phyloP scores from a whole-genome alignment of 2,797 vertebrate genomes.

The Acanthopagrus latus region DNA sequence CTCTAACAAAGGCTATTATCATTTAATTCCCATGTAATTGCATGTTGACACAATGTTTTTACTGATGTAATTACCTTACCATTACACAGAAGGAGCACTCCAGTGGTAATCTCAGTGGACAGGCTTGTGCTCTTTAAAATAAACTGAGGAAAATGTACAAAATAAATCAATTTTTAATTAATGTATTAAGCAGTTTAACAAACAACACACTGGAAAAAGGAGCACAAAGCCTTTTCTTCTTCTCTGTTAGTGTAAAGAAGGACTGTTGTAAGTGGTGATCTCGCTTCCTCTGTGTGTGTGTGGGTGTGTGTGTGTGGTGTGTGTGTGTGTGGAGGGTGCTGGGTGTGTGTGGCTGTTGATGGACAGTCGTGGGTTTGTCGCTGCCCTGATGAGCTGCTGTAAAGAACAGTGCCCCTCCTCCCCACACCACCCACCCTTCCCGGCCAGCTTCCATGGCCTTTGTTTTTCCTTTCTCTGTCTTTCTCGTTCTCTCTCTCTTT shows the following conservation, averaged over 20 bases:
- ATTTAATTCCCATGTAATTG: constrained; percentile 77
- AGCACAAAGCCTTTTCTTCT: constrained; percentile 65
- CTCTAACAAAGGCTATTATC: constrained; percentile 69
- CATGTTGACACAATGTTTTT: constrained; percentile 71
- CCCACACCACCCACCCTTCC: constrained; percentile 75
- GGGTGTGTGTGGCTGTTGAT: constrained; percentile 71
- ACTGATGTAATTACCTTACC: constrained; percentile 73
- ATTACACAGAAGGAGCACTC: constrained; percentile 53
- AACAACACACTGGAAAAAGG: constrained; percentile 57
- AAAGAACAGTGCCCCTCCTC: constrained; percentile 76
- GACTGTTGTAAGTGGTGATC: constrained; percentile 42
- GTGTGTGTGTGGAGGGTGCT: constrained; percentile 25
- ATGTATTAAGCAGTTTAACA: constrained; percentile 62
- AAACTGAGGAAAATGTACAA: constrained; percentile 55
- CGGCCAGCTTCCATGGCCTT: constrained; percentile 80
- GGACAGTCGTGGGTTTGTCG: constrained; percentile 84
- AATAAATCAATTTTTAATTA: constrained; percentile 68
- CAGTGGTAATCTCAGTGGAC: constrained; percentile 64
- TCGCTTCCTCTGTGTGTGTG: background rate
- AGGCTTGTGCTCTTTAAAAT: constrained; percentile 48
- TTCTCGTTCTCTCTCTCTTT: constrained; percentile 34
- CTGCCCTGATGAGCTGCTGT: constrained; percentile 84
- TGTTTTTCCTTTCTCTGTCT: constrained; percentile 71
- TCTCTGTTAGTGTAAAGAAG: constrained; percentile 53
- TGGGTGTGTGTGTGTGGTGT: constrained; percentile 32